A percentile compares a stretch with the other conserved stretches of the same genome.
phyloP scores from a whole-genome alignment of 2,888 invertebrate species.

The Cryptocephalus primarius region DNA sequence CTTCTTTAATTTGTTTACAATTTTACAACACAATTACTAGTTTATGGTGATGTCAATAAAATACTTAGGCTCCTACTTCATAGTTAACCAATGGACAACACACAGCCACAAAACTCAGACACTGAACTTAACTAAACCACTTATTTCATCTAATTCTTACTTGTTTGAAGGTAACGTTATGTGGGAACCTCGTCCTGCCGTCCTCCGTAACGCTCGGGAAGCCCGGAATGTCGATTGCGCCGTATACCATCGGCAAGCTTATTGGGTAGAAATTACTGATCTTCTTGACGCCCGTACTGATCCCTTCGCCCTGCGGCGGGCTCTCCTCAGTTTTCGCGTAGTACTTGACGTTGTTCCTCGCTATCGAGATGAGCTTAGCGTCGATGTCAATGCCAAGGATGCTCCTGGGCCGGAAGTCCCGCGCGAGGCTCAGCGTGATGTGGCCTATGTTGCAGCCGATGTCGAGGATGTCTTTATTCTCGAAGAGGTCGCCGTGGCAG shows the following conservation, averaged over 20 bases:
- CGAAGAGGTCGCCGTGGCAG: constrained; percentile 70
- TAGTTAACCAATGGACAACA: no score
- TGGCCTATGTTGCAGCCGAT: constrained; percentile 98
- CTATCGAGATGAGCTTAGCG: constrained; percentile 65
- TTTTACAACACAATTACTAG: no score
- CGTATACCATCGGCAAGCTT: constrained; percentile 80
- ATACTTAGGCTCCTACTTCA: no score
- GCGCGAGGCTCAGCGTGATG: constrained; percentile 81
- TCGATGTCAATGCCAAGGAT: constrained; percentile 95
- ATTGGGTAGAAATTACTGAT: constrained; percentile 63
- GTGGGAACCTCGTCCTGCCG: constrained; percentile 59
- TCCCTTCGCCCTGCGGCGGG: constrained; percentile 13
- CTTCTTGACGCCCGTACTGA: constrained; percentile 14
- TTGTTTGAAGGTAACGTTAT: constrained; percentile 82
- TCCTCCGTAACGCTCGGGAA: constrained; percentile 26
- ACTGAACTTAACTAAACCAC: no score
- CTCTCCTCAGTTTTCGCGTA: constrained; percentile 44
- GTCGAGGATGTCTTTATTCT: constrained; percentile 84
- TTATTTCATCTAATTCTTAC: constrained; percentile 40
- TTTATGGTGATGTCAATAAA: no score
- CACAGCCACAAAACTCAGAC: no score
- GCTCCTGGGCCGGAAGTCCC: constrained; percentile 72
- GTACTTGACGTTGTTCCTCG: constrained; percentile 61
- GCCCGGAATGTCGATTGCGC: constrained; percentile 59
- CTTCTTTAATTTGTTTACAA: no score